phyloP scores from a whole-genome alignment of 2,888 invertebrate species.

The Homarus gammarus region DNA sequence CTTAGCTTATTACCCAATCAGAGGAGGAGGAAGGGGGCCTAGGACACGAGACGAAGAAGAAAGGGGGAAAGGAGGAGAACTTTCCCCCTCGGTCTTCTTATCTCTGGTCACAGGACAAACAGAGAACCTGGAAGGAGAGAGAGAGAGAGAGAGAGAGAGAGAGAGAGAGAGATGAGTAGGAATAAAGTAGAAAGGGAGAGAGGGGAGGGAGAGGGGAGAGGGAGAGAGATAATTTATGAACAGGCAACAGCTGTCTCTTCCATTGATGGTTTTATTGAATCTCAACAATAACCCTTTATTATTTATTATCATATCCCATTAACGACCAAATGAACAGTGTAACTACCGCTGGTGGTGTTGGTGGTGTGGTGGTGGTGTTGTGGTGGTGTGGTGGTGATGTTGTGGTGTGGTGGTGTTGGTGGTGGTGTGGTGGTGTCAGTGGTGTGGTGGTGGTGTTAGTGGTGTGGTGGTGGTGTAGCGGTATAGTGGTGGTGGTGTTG shows the following conservation, averaged over 20 bases:
- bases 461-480: too few species aligned
- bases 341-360: too few species aligned
- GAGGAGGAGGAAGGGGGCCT: not conserved
- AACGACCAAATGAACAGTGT: constrained; percentile 55
- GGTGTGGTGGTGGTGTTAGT: too few species aligned
- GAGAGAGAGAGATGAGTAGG: not conserved
- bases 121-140: not conserved
- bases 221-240: not conserved
- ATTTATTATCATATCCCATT: constrained; percentile 48
- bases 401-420: too few species aligned
- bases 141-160: not conserved
- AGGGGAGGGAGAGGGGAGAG: not conserved
- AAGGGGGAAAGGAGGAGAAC: not conserved
- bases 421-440: too few species aligned
- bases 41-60: not conserved
- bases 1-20: too few species aligned
- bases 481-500: too few species aligned
- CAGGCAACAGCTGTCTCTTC: constrained; percentile 39
- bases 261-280: constrained; percentile 49
- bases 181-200: not conserved
- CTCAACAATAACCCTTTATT: constrained; percentile 60
- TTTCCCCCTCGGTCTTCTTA: too few species aligned
- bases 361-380: too few species aligned
- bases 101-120: too few species aligned
- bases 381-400: too few species aligned